Conservation (phyloP, 2,797 vertebrate species). For the Notoglanidium macrostoma region DNA sequence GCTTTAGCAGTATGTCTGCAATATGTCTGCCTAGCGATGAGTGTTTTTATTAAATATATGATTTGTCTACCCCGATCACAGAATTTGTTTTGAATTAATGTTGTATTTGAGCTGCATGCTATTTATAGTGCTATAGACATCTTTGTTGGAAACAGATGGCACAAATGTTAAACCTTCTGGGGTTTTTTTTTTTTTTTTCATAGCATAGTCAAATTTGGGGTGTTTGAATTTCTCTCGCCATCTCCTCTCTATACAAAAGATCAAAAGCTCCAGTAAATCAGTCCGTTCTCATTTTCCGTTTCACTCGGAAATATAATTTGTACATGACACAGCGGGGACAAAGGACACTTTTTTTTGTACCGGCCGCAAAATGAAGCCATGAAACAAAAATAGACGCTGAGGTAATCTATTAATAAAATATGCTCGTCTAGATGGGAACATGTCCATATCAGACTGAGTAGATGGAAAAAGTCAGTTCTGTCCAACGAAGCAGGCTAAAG, state of each 20-base stretch:
- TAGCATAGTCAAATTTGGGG: background rate
- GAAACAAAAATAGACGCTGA: constrained; percentile 39
- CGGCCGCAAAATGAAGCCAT: background rate
- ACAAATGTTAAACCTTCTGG: background rate
- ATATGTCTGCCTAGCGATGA: too few relatives aligned
- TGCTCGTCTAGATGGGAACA: background rate
- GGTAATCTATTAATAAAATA: constrained; percentile 47
- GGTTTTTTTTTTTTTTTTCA: background rate
- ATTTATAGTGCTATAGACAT: background rate
- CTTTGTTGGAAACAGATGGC: background rate
- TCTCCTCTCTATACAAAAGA: background rate
- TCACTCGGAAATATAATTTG: constrained; percentile 19
- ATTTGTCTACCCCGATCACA: background rate
- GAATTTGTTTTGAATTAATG: background rate
- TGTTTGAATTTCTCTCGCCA: background rate
- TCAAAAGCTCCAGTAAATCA: background rate
- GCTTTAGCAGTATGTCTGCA: too few relatives aligned
- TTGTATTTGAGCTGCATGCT: background rate
- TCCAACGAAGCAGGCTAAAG: constrained; percentile 6
- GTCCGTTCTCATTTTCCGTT: constrained; percentile 23
- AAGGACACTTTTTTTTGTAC: constrained; percentile 8
- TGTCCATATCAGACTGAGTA: constrained; percentile 25
- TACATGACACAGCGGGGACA: background rate
- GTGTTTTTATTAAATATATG: too few relatives aligned
- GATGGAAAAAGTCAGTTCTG: constrained; percentile 28